Percentiles rank a stretch among this genome's conserved stretches.
phyloP scores from a whole-genome alignment of 2,797 vertebrate species.

The Fringilla coelebs region DNA sequence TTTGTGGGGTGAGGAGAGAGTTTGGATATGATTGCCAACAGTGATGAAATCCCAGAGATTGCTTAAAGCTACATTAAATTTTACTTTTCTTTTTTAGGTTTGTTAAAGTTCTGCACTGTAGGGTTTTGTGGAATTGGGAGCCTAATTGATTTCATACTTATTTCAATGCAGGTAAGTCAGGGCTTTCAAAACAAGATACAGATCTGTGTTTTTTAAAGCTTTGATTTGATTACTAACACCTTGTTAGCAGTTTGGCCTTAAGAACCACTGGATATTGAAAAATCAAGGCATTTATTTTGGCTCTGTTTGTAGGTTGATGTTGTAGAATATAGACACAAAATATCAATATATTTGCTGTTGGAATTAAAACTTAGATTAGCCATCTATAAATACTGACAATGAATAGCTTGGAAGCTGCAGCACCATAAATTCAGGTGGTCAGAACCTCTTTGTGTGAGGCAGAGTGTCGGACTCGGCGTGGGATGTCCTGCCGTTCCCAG shows the following conservation, averaged over 20 bases:
- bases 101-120: slow-evolving; percentile 97
- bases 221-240: background rate
- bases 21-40: background rate
- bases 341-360: background rate
- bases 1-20: background rate
- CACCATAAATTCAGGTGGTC: background rate
- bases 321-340: background rate
- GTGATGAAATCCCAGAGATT: background rate
- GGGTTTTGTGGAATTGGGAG: slow-evolving; percentile 98
- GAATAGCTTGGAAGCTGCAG: background rate
- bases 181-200: background rate
- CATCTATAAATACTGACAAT: background rate
- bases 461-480: background rate
- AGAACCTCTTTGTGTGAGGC: background rate
- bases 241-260: background rate
- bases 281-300: background rate
- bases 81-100: slow-evolving; percentile 76
- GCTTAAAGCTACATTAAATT: background rate
- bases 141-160: slow-evolving; percentile 94
- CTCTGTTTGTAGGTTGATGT: background rate
- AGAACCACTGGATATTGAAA: background rate
- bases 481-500: background rate
- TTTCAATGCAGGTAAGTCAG: slow-evolving; percentile 94
- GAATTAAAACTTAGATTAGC: background rate
- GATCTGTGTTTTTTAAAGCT: background rate